Conservation (phyloP, 2,888 invertebrate genomes). For the Temnothorax unifasciatus region DNA sequence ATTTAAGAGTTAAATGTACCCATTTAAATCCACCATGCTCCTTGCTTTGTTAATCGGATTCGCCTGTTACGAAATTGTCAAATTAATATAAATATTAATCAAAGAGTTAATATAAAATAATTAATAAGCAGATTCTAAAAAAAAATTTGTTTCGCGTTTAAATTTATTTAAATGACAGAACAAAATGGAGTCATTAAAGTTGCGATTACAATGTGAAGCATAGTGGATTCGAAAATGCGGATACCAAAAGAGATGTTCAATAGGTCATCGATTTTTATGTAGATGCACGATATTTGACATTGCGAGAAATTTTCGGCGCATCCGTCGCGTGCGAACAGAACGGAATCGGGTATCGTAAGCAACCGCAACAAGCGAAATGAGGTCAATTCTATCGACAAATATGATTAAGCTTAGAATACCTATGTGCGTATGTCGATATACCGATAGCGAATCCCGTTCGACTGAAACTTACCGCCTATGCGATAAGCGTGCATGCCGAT, state of each 20-base stretch:
- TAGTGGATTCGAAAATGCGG: constrained; percentile 33
- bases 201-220: constrained; percentile 11
- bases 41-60: background rate
- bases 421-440: constrained; percentile 58
- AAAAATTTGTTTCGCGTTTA: background rate
- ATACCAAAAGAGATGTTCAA: constrained; percentile 25
- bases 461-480: constrained; percentile 49
- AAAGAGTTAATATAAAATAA: background rate
- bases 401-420: constrained; percentile 72
- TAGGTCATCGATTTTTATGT: constrained; percentile 35
- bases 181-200: background rate
- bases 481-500: constrained; percentile 42
- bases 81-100: background rate
- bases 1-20: constrained; percentile 22
- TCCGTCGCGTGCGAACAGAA: constrained; percentile 25
- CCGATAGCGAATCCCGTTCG: constrained; percentile 51
- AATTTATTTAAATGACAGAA: background rate
- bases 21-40: constrained; percentile 23
- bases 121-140: background rate
- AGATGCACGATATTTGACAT: constrained; percentile 38
- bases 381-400: constrained; percentile 79
- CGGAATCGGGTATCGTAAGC: constrained; percentile 46
- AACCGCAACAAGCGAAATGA: constrained; percentile 61
- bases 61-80: background rate
- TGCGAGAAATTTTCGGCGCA: constrained; percentile 14